Conservation (phyloP, 2,888 invertebrate species). For the Stomorhina lunata region DNA sequence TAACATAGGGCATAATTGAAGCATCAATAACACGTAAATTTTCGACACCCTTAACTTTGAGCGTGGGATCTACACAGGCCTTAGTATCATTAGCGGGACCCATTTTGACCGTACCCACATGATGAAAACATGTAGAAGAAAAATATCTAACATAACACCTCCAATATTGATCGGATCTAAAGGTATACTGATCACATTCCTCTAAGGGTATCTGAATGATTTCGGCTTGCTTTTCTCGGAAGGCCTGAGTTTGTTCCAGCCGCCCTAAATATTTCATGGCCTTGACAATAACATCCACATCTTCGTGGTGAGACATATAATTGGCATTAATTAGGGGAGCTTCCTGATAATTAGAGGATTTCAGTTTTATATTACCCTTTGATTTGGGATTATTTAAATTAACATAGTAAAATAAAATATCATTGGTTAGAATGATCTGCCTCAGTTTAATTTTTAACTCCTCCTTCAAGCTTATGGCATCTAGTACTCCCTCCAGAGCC, state of each 20-base stretch:
- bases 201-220: slow-evolving; percentile 68
- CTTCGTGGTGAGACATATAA: slow-evolving; percentile 81
- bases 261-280: slow-evolving; percentile 73
- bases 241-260: slow-evolving; percentile 79
- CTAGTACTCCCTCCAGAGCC: slow-evolving; percentile 71
- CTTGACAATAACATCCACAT: slow-evolving; percentile 75
- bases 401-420: slow-evolving; percentile 76
- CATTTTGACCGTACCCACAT: slow-evolving; percentile 86
- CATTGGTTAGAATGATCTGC: slow-evolving; percentile 54
- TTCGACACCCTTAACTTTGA: slow-evolving; percentile 84
- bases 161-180: slow-evolving; percentile 81
- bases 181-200: slow-evolving; percentile 70
- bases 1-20: slow-evolving; percentile 87
- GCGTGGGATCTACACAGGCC: slow-evolving; percentile 85
- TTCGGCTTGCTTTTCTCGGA: slow-evolving; percentile 74
- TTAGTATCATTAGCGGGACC: slow-evolving; percentile 82
- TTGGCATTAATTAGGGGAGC: slow-evolving; percentile 82
- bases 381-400: slow-evolving; percentile 81
- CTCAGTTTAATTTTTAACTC: slow-evolving; percentile 31
- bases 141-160: slow-evolving; percentile 84
- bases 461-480: slow-evolving; percentile 35
- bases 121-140: slow-evolving; percentile 85
- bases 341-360: slow-evolving; percentile 80
- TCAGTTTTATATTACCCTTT: slow-evolving; percentile 80
- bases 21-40: slow-evolving; percentile 86